These are phyloP conservation scores for Nebria salina DNA, from an alignment of 2,888 invertebrate genomes.

Conservation along the genomic window DNA sequence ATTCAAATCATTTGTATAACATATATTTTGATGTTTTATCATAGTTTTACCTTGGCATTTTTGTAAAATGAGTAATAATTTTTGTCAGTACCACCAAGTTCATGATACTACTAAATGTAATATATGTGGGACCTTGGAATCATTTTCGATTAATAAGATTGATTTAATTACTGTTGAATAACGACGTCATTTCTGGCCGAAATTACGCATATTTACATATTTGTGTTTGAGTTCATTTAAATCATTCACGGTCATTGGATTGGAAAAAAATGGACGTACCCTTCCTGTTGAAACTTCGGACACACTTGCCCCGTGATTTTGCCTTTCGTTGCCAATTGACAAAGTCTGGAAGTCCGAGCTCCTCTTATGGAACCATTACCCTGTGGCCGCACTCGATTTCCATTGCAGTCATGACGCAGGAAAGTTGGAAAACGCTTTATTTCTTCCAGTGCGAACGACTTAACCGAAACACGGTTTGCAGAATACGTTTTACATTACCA, in stretches of 20 bases:
- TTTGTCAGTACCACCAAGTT: neutral
- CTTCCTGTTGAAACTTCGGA: constrained; percentile 61
- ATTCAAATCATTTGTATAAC: constrained; percentile 1
- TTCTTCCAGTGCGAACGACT: constrained; percentile 57
- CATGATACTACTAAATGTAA: neutral
- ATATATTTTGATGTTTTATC: neutral
- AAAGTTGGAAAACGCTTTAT: constrained; percentile 54
- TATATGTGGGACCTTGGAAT: neutral
- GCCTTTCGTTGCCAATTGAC: constrained; percentile 32
- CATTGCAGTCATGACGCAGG: constrained; percentile 54
- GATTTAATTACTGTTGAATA: neutral
- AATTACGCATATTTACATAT: constrained; percentile 2
- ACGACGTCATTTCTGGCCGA: neutral
- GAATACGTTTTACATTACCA: neutral
- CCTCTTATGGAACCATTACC: constrained; percentile 27
- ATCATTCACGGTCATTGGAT: neutral
- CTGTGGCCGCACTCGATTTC: constrained; percentile 24
- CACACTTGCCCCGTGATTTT: constrained; percentile 62
- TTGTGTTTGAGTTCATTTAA: neutral
- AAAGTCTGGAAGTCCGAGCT: constrained; percentile 9
- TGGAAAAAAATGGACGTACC: constrained; percentile 54
- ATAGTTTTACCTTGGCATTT: neutral
- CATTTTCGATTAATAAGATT: neutral
- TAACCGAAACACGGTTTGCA: constrained; percentile 16
- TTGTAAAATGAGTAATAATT: neutral